phyloP scores from a whole-genome alignment of 2,888 invertebrate genomes.

The Eilema caniola region DNA sequence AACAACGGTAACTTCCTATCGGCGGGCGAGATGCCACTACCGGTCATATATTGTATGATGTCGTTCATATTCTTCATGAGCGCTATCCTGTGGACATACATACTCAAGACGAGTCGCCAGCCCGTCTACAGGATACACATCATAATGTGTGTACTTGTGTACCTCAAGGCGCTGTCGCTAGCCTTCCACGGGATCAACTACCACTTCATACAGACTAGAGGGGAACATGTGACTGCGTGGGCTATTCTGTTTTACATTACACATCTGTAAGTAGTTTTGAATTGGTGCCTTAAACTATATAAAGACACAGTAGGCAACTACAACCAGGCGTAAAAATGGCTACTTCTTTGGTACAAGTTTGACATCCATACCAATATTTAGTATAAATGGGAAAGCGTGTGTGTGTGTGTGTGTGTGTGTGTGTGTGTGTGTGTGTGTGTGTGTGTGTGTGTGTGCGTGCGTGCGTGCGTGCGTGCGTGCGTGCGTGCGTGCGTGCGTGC shows the following conservation, averaged over 20 bases:
- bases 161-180: slow-evolving; percentile 95
- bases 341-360: too few relatives aligned
- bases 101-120: slow-evolving; percentile 93
- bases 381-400: too few relatives aligned
- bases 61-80: slow-evolving; percentile 95
- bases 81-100: slow-evolving; percentile 97
- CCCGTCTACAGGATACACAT: slow-evolving; percentile 98
- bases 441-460: too few relatives aligned
- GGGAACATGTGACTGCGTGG: slow-evolving; percentile 98
- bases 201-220: slow-evolving; percentile 97
- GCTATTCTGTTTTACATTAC: slow-evolving; percentile 98
- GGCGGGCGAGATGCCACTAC: slow-evolving; percentile 98
- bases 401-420: too few relatives aligned
- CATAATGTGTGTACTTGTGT: slow-evolving; percentile 97
- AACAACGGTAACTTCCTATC: slow-evolving; percentile 95
- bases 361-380: too few relatives aligned
- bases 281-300: too few relatives aligned
- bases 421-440: too few relatives aligned
- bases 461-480: too few relatives aligned
- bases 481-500: too few relatives aligned
- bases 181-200: slow-evolving; percentile 98
- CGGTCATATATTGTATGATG: slow-evolving; percentile 96
- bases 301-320: too few relatives aligned
- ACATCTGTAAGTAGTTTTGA: slow-evolving; percentile 92
- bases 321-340: too few relatives aligned